phyloP scores from a whole-genome alignment of 1,140 invertebrate genomes.

The Caenorhabditis remanei region DNA sequence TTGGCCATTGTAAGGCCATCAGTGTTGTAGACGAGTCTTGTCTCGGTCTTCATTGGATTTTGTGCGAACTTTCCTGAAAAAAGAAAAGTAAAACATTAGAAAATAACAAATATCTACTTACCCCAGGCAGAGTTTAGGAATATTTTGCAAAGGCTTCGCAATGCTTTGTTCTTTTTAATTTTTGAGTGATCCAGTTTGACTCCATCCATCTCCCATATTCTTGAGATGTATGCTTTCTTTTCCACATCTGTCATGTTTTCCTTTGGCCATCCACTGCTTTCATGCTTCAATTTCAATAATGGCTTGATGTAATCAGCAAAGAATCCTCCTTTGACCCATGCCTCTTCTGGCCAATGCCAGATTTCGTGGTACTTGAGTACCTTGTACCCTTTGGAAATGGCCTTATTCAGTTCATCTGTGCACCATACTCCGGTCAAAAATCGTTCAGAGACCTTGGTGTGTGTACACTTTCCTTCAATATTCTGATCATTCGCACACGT shows the following conservation, averaged over 20 bases:
- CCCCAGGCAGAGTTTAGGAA: constrained; percentile 1
- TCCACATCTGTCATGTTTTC: neutral
- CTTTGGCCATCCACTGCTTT: neutral
- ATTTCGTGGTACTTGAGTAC: neutral
- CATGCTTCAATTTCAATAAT: neutral
- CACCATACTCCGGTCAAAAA: neutral
- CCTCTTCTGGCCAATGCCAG: neutral
- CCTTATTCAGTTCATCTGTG: neutral
- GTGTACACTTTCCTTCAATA: neutral
- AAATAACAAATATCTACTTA: neutral
- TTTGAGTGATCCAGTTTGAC: neutral
- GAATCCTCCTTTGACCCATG: neutral
- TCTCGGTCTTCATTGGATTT: neutral
- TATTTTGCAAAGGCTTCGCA: neutral
- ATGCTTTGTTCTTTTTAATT: neutral
- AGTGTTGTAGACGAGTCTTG: neutral
- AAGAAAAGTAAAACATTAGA: neutral
- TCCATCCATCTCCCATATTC: neutral
- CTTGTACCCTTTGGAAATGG: neutral
- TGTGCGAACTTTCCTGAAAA: constrained; percentile 6
- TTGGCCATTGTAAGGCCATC: neutral
- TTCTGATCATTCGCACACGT: neutral
- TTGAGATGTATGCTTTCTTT: neutral
- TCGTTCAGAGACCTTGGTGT: neutral
- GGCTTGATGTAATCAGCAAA: neutral